phyloP scores from a whole-genome alignment of 1,140 invertebrate species.

The Macrocentrus cingulum region DNA sequence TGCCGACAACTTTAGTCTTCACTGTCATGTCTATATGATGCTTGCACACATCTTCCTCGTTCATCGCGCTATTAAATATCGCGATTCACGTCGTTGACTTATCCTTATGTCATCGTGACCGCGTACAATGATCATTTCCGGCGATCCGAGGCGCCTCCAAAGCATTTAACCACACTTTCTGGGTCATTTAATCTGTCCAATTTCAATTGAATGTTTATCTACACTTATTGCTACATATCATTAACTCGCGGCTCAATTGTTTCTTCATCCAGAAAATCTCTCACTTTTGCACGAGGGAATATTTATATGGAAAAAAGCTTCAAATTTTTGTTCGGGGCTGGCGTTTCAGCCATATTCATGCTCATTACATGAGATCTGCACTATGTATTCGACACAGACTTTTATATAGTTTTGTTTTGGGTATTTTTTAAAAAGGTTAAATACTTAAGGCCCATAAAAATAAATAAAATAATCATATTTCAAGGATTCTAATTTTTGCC shows the following conservation, averaged over 20 bases:
- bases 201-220: background rate
- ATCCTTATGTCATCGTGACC: constrained; percentile 5
- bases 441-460: too few species aligned
- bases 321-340: too few species aligned
- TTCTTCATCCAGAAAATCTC: too few species aligned
- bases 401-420: too few species aligned
- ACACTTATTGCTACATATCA: background rate
- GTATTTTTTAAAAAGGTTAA: too few species aligned
- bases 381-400: too few species aligned
- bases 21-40: constrained; percentile 1
- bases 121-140: constrained; percentile 19
- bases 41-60: constrained; percentile 1
- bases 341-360: too few species aligned
- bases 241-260: background rate
- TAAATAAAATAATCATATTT: too few species aligned
- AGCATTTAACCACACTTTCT: background rate
- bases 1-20: constrained; percentile 9
- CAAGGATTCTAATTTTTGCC: too few species aligned
- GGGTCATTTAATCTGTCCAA: constrained; percentile 7
- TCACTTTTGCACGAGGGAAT: too few species aligned
- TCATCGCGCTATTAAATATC: constrained; percentile 1
- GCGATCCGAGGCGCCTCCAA: constrained; percentile 4
- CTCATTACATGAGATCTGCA: too few species aligned
- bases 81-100: constrained; percentile 9
- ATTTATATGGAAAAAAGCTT: too few species aligned